Evolutionary conservation across 2,113 vertebrate genomes (phyloP).

Genomic region (Python bivittatus): DNA sequence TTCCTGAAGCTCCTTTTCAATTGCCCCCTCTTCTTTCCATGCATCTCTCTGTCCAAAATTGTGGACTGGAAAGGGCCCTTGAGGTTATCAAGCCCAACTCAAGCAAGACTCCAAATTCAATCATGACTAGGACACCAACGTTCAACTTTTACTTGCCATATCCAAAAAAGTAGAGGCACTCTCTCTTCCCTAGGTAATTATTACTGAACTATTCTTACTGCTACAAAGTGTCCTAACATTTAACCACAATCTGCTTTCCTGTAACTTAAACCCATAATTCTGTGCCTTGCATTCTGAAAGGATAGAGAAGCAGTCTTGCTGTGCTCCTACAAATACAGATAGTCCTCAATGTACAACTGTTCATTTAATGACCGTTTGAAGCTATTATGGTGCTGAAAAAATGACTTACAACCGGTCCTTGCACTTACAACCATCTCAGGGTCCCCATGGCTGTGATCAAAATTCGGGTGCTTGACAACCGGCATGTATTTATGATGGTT

Average conservation of each 20-base stretch:
- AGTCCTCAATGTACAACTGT: too few species aligned
- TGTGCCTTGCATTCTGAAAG: not conserved
- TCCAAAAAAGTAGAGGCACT: not conserved
- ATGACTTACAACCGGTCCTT: too few species aligned
- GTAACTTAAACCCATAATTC: not conserved
- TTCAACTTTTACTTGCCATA: not conserved
- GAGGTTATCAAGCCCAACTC: not conserved
- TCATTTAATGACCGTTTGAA: too few species aligned
- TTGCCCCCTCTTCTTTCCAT: not conserved
- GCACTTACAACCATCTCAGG: too few species aligned
- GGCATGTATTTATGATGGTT: too few species aligned
- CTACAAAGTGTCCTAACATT: not conserved
- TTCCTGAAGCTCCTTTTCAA: not conserved
- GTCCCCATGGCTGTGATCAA: too few species aligned
- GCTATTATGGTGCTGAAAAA: too few species aligned
- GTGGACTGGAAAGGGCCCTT: not conserved
- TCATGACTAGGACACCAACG: not conserved
- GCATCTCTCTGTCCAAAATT: not conserved
- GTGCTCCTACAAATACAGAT: not conserved
- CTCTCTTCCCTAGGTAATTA: not conserved
- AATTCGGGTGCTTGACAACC: too few species aligned
- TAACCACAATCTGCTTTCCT: not conserved
- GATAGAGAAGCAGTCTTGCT: not conserved
- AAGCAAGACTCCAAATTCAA: not conserved
- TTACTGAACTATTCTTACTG: not conserved